Base-by-base conservation (phyloP, 2,888 invertebrate genomes). In the Polyploca ridens region DNA sequence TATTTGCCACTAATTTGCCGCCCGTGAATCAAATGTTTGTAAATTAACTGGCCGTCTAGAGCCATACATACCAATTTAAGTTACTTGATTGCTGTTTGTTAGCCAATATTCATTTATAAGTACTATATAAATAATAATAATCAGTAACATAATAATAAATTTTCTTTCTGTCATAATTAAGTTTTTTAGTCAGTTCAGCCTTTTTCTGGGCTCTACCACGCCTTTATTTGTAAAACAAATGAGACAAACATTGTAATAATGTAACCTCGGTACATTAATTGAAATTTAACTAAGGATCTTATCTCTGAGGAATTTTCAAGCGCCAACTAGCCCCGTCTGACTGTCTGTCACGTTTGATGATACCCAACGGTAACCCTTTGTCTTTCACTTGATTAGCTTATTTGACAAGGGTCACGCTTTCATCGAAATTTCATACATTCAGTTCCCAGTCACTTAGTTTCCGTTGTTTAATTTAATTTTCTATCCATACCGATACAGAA, bases 361-460 rank as follows among this genome's bases (percentile, higher is more conserved):
- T 73, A 74, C 67, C 62, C 60, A 60, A 63, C 74, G 71, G 77
- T 71, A 41, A 79, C 79, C 77, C 76, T 66, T 81, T 74, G 71
- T 77, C 74, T 78, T 78, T 79, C 82, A 77, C 82, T 80, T 82
- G 82, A 85, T 84, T 81, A 83, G 66, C 72, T 77, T 71, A 74
- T 81, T 77, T 77, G 78, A 77, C 75, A 71, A 79, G 81, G 81
- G 82, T 72, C 74, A 70, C 72, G 73, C 68, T 67, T 71, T 68
- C 72, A 73, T 73, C 74, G 75, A 13, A 13, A 41, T 13, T 6
- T 13, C 41, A 41, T 41, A 41, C 41, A 41, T 41, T 38, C 13
- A 41, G 13, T 7, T 41, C 41, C 41, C 13, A 41, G 41, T 41
- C 41, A 41, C 13, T 13, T 41, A 13, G 41, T 41, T 41, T 41